Base-by-base conservation (phyloP, 2,797 vertebrate species). In the Aplochiton taeniatus region DNA sequence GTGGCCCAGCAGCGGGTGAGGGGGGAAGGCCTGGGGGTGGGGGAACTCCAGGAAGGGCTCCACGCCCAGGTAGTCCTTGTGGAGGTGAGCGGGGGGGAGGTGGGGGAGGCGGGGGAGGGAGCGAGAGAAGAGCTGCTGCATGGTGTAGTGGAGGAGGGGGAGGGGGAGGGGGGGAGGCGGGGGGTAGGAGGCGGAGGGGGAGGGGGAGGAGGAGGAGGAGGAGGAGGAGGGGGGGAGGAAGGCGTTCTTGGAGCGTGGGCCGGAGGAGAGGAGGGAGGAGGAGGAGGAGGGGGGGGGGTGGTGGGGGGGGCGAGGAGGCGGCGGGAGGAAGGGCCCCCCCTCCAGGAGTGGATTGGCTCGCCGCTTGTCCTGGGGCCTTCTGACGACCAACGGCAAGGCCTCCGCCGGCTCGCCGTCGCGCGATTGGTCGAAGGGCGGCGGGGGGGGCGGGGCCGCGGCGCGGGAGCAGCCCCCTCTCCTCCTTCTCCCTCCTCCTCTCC, bases 1-100 rank as follows among this genome's bases (percentile, higher is more conserved):
- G 46, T 85, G 91, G 17, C 51, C 52, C 20, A 16, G 10, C 51
- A 17, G 54, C 31, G 19, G 44, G 56, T 9, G 56, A n/a, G 20
- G 31, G 8, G 31, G 14, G 20, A 57, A 11, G 17, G 18, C 17
- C 17, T 6, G 50, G 17, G 8, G 44, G 13, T 31, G 31, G 7
- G 58, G 45, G 58, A 12, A 13, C 43, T 59, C 43, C 12, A 16
- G 44, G 56, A 43, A 58, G 17, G 58, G 9, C 11, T 46, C 58
- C 8, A 45, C 46, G 58, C 9, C 19, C 44, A 59, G 45, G 7
- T 17, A 9, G 45, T 59, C 45, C 56, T 59, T 59, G 16, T 59
- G 58, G 44, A 59, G 58, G 44, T 44, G 58, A 14, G 58, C 43
- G 8, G 41, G 58, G 9, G 58, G 42, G 45, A 59, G 58, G 17